These are phyloP conservation scores for Acropternis orthonyx DNA, from an alignment of 2,797 vertebrate species.

Conservation along the genomic window DNA sequence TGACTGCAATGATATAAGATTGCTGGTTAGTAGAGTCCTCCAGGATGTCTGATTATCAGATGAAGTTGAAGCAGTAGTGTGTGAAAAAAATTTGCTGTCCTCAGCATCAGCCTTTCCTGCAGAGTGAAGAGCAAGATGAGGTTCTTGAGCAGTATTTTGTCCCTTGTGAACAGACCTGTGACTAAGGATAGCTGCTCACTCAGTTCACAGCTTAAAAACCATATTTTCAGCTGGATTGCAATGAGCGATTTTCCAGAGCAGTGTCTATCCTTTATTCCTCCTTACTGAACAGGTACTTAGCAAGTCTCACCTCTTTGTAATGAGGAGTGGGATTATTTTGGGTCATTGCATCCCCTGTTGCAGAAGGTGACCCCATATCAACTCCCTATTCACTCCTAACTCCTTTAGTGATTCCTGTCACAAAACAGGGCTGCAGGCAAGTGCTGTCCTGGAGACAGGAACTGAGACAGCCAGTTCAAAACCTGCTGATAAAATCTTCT, in stretches of 20 bases:
- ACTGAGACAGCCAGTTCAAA: not conserved
- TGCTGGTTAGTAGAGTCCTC: not conserved
- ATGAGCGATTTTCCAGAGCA: not conserved
- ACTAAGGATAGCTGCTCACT: not conserved
- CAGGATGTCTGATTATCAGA: not conserved
- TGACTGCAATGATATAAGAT: not conserved
- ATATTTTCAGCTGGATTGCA: not conserved
- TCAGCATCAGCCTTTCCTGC: not conserved
- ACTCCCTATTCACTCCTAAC: not conserved
- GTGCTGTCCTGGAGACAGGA: not conserved
- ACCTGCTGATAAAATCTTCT: not conserved
- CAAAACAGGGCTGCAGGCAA: not conserved
- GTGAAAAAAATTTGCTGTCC: not conserved
- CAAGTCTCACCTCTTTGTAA: not conserved
- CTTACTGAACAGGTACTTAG: not conserved
- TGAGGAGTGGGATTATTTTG: not conserved
- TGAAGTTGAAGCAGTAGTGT: accelerated
- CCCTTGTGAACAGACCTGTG: not conserved
- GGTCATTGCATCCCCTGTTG: not conserved
- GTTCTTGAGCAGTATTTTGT: not conserved
- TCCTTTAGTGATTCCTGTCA: not conserved
- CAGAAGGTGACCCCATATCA: not conserved
- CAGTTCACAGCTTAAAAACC: not conserved
- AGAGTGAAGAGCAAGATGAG: not conserved
- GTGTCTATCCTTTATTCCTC: not conserved